phyloP scores from a whole-genome alignment of 2,888 invertebrate species.

The Aporophyla lueneburgensis region DNA sequence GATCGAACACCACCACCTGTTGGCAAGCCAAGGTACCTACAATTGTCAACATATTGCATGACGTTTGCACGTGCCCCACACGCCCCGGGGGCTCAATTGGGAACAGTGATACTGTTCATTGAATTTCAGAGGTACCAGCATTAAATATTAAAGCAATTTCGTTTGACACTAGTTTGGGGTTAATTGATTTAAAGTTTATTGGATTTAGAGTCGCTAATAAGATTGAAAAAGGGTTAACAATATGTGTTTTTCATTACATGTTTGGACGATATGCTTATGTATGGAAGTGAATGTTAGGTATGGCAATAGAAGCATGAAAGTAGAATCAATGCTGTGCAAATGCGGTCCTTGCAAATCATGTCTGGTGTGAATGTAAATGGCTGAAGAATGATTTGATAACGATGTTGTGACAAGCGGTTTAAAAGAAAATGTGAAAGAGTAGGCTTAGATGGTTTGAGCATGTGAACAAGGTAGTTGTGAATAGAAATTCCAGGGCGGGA shows the following conservation, averaged over 20 bases:
- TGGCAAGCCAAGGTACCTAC: constrained; percentile 71
- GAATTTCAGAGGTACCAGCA: constrained; percentile 43
- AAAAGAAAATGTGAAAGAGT: too few species aligned
- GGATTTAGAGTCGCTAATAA: neutral
- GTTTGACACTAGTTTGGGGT: constrained; percentile 3
- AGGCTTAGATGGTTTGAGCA: too few species aligned
- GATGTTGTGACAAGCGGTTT: too few species aligned
- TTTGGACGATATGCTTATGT: too few species aligned
- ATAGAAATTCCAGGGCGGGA: too few species aligned
- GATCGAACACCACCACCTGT: constrained; percentile 74
- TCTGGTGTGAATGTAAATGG: too few species aligned
- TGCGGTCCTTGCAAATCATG: too few species aligned
- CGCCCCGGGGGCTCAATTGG: constrained; percentile 66
- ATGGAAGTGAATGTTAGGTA: too few species aligned
- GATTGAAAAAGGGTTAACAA: accelerated
- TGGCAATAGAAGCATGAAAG: too few species aligned
- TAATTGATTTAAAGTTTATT: constrained; percentile 44
- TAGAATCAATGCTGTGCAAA: too few species aligned
- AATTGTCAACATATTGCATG: constrained; percentile 74
- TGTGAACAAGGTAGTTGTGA: neutral
- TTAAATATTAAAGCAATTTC: constrained; percentile 53
- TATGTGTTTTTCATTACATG: neutral
- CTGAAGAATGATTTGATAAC: too few species aligned
- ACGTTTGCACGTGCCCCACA: constrained; percentile 69
- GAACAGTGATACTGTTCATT: constrained; percentile 65